Percentiles rank a stretch among this genome's conserved stretches.
These are phyloP conservation scores for Polypedilum pembai DNA, from an alignment of 1,140 invertebrate genomes.

Conservation along the genomic window DNA sequence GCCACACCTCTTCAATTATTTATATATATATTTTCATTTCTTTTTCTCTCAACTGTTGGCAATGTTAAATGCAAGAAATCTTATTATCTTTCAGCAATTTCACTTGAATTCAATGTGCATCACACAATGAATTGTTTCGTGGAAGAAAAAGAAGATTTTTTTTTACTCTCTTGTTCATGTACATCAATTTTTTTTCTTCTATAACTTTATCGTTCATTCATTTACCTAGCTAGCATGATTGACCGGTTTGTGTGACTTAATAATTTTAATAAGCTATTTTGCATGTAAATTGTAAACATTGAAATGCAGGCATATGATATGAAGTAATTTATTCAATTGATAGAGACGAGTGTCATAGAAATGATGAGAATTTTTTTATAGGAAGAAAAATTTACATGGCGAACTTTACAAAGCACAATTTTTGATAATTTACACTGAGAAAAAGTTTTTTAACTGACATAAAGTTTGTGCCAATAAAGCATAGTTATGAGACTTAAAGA, in stretches of 20 bases:
- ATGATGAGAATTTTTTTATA: no score
- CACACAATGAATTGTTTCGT: not conserved
- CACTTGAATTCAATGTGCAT: not conserved
- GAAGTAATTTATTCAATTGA: not conserved
- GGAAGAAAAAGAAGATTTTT: not conserved
- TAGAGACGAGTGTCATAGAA: no score
- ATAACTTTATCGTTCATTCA: not conserved
- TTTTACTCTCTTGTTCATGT: not conserved
- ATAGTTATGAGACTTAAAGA: no score
- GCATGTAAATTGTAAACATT: not conserved
- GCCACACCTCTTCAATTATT: slow-evolving; percentile 27
- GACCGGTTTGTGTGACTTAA: slow-evolving; percentile 16
- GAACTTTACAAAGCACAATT: no score
- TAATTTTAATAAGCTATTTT: slow-evolving; percentile 5
- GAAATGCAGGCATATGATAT: not conserved
- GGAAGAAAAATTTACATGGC: no score
- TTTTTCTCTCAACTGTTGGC: not conserved
- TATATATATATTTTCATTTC: slow-evolving; percentile 24
- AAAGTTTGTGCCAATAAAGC: no score
- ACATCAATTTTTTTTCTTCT: no score
- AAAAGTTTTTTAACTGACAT: no score
- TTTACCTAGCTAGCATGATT: not conserved
- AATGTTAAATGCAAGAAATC: not conserved
- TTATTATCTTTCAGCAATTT: slow-evolving; percentile 25
- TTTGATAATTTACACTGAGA: no score